Evolutionary conservation across 1,140 invertebrate genomes (phyloP).

Genomic region (Mamestra configurata): DNA sequence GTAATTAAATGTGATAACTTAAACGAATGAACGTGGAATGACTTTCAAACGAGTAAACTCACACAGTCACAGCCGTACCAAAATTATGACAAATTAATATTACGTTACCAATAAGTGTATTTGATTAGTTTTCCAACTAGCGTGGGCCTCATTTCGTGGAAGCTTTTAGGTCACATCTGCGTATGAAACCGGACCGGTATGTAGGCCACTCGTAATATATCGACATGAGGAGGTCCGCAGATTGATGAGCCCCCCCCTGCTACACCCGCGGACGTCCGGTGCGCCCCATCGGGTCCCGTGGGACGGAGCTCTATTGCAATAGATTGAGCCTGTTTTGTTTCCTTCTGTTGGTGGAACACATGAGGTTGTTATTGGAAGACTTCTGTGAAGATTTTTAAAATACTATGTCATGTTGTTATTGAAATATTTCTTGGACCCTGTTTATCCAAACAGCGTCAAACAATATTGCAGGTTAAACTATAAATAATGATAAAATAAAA

Average conservation of each 20-base stretch:
- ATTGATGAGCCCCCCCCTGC: constrained; percentile 70
- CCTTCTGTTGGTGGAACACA: constrained; percentile 54
- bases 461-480: too few relatives aligned
- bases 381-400: background rate
- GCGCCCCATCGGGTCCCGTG: constrained; percentile 57
- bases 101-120: constrained; percentile 8
- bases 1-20: background rate
- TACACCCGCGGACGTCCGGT: constrained; percentile 40
- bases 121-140: constrained; percentile 35
- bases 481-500: too few relatives aligned
- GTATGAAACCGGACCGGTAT: constrained; percentile 65
- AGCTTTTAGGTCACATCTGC: constrained; percentile 69
- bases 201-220: constrained; percentile 76
- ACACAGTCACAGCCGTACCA: background rate
- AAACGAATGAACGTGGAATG: too few relatives aligned
- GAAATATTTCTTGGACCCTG: too few relatives aligned
- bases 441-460: too few relatives aligned
- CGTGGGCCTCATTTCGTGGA: constrained; percentile 38
- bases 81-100: background rate
- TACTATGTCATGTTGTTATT: too few relatives aligned
- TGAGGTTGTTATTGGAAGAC: constrained; percentile 51
- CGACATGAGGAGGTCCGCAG: constrained; percentile 72
- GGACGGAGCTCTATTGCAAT: constrained; percentile 68
- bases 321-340: constrained; percentile 73
- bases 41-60: too few relatives aligned